Evolutionary conservation across 2,113 vertebrate species (phyloP).

Genomic region (Taurulus bubalis): DNA sequence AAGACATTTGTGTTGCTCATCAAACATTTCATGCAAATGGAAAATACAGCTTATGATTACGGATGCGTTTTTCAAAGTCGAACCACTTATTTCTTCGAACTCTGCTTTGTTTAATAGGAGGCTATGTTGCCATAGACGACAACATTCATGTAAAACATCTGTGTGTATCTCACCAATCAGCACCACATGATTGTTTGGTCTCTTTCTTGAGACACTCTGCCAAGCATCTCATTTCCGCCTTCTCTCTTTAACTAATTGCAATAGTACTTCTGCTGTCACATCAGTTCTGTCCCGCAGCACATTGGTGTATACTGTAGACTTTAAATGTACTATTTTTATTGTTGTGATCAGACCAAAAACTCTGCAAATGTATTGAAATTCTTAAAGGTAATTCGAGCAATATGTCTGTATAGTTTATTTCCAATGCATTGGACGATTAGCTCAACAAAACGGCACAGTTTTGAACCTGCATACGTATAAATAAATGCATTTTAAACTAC

Average conservation of each 20-base stretch:
- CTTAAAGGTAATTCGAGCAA: neutral
- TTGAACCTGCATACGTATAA: neutral
- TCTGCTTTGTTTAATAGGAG: conserved; percentile 41
- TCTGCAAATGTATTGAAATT: neutral
- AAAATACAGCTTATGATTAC: conserved; percentile 29
- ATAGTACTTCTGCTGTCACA: neutral
- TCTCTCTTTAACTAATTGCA: conserved; percentile 9
- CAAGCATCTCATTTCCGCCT: conserved; percentile 10
- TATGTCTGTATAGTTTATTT: neutral
- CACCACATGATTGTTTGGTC: conserved; percentile 43
- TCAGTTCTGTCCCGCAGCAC: conserved; percentile 8
- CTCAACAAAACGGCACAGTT: neutral
- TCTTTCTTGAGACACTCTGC: conserved; percentile 34
- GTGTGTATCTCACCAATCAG: conserved; percentile 58
- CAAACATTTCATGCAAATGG: conserved; percentile 24
- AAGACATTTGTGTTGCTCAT: conserved; percentile 32
- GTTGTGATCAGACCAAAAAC: neutral
- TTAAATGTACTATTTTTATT: conserved; percentile 4
- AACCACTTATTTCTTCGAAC: conserved; percentile 23
- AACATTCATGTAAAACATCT: conserved; percentile 53
- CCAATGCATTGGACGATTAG: neutral
- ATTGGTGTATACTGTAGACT: neutral
- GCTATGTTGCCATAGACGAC: conserved; percentile 28
- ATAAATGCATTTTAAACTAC: neutral
- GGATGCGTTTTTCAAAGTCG: conserved; percentile 18